phyloP scores from a whole-genome alignment of 2,113 vertebrate genomes.

The Crocuta crocuta region DNA sequence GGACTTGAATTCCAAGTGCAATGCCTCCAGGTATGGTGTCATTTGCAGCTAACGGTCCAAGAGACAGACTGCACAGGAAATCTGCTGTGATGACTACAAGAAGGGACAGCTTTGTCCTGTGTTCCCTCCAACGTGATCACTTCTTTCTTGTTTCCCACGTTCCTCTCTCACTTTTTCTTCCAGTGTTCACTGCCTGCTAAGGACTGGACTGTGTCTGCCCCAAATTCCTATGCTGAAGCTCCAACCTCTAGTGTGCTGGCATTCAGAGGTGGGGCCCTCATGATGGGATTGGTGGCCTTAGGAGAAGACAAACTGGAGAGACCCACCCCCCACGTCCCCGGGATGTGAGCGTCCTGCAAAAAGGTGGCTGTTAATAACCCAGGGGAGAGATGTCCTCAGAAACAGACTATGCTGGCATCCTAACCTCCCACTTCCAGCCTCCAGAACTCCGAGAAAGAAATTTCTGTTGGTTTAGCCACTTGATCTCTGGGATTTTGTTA shows the following conservation, averaged over 20 bases:
- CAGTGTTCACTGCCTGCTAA: not conserved
- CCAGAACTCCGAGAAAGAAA: not conserved
- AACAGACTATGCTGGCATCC: not conserved
- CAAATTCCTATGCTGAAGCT: not conserved
- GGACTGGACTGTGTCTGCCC: not conserved
- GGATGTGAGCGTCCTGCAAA: not conserved
- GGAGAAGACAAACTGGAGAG: no score
- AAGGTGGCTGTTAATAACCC: not conserved
- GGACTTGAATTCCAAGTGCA: not conserved
- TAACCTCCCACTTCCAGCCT: not conserved
- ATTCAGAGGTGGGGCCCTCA: not conserved
- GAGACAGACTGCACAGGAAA: not conserved
- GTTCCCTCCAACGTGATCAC: not conserved
- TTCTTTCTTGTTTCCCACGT: not conserved
- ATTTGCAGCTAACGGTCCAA: not conserved
- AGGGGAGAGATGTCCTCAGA: not conserved
- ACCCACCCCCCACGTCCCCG: rapidly evolving
- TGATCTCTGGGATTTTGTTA: not conserved
- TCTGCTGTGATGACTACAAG: not conserved
- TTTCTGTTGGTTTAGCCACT: not conserved
- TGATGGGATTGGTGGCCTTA: no score
- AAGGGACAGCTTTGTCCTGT: not conserved
- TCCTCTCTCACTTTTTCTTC: not conserved
- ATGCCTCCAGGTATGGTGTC: not conserved
- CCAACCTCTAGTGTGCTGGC: not conserved